phyloP scores from a whole-genome alignment of 2,797 vertebrate species.

The Novumbra hubbsi region DNA sequence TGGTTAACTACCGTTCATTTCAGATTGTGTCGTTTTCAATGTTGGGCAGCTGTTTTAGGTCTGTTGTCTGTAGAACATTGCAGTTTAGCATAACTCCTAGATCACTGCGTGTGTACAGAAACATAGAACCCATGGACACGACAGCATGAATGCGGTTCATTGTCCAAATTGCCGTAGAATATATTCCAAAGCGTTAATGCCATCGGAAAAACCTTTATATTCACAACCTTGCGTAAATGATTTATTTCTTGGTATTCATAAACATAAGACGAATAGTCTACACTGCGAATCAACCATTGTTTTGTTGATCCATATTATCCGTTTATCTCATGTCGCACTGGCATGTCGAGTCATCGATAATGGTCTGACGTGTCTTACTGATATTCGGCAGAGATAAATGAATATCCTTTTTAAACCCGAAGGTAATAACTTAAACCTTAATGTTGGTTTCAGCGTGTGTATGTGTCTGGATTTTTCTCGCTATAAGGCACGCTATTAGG shows the following conservation, averaged over 20 bases:
- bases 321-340: neutral
- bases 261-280: neutral
- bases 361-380: neutral
- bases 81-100: neutral
- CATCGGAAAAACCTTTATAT: too few species aligned
- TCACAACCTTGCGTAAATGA: too few species aligned
- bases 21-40: neutral
- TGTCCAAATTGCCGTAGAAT: too few species aligned
- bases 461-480: neutral
- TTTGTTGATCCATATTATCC: neutral
- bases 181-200: too few species aligned
- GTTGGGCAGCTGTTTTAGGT: neutral
- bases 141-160: too few species aligned
- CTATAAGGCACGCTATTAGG: neutral
- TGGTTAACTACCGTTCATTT: too few species aligned
- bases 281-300: neutral
- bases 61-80: neutral
- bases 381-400: neutral
- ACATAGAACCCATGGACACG: too few species aligned
- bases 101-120: neutral
- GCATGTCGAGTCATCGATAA: neutral
- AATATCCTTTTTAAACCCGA: too few species aligned
- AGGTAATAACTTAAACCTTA: too few species aligned
- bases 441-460: neutral
- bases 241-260: neutral